Percentiles rank a stretch among this genome's conserved stretches.
Evolutionary conservation across 2,113 vertebrate genomes (phyloP).

Genomic region (Willisornis vidua): DNA sequence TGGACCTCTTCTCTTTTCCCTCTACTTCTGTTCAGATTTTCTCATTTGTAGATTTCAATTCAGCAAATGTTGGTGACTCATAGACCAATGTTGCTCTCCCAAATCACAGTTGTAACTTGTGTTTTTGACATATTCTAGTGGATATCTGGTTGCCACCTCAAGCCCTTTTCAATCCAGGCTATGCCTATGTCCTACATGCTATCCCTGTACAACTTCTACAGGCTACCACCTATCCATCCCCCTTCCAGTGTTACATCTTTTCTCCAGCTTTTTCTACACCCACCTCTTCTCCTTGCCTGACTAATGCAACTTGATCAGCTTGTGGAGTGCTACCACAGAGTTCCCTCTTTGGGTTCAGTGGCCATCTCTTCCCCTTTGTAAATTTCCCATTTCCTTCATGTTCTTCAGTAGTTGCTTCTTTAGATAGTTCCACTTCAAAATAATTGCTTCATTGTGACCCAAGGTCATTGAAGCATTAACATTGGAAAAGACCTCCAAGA

Average conservation of each 20-base stretch:
- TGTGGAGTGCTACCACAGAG: background rate
- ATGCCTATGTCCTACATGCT: background rate
- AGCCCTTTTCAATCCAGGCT: background rate
- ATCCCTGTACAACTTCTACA: background rate
- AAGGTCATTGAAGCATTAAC: too few relatives aligned
- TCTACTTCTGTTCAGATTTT: background rate
- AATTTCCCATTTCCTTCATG: background rate
- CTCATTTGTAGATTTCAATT: background rate
- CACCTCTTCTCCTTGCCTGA: background rate
- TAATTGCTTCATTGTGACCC: background rate
- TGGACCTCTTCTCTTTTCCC: background rate
- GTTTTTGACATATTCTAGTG: background rate
- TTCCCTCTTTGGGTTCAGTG: background rate
- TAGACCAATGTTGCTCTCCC: accelerated
- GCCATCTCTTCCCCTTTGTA: background rate
- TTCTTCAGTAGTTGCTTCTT: background rate
- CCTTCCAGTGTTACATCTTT: background rate
- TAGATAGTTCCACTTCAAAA: background rate
- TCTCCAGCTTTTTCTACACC: background rate
- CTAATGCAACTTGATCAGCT: background rate
- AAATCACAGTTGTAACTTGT: background rate
- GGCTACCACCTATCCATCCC: background rate
- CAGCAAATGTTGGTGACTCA: background rate
- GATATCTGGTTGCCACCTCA: background rate
- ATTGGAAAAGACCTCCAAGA: background rate